A percentile compares a stretch with the other conserved stretches of the same genome.
phyloP scores from a whole-genome alignment of 2,888 invertebrate genomes.

The Drosophila sordidapex region DNA sequence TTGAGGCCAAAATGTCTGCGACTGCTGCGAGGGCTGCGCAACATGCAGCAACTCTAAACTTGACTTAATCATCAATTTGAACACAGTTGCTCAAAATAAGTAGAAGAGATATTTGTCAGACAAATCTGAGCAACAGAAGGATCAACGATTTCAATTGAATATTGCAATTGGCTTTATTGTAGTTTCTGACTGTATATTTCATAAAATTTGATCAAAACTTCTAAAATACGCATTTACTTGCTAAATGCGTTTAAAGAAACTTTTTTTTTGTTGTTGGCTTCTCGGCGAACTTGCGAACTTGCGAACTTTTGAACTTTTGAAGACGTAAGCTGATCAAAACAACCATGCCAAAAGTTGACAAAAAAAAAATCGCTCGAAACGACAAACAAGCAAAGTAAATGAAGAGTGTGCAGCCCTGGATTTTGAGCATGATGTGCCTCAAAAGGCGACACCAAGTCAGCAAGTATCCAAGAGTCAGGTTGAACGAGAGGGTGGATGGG shows the following conservation, averaged over 20 bases:
- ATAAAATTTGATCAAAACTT: neutral
- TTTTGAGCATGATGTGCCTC: conserved; percentile 7
- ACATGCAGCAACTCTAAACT: neutral
- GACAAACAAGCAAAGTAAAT: neutral
- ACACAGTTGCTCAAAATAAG: neutral
- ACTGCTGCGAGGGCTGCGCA: conserved; percentile 47
- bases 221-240: neutral
- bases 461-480: conserved; percentile 16
- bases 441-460: conserved; percentile 50
- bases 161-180: neutral
- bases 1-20: conserved; percentile 60
- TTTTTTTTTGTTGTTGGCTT: neutral
- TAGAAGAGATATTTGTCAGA: neutral
- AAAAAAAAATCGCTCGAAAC: neutral
- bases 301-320: no score
- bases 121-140: neutral
- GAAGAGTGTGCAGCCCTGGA: conserved; percentile 32
- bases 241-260: neutral
- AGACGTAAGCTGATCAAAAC: neutral
- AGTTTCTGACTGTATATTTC: neutral
- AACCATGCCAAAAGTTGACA: neutral
- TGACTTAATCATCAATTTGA: neutral
- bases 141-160: neutral
- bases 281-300: no score
- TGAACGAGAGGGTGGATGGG: neutral